Evolutionary conservation across 2,888 invertebrate genomes (phyloP), one percentile per base, ranked within the genome.

Genomic region (Pyrochroa serraticornis): DNA sequence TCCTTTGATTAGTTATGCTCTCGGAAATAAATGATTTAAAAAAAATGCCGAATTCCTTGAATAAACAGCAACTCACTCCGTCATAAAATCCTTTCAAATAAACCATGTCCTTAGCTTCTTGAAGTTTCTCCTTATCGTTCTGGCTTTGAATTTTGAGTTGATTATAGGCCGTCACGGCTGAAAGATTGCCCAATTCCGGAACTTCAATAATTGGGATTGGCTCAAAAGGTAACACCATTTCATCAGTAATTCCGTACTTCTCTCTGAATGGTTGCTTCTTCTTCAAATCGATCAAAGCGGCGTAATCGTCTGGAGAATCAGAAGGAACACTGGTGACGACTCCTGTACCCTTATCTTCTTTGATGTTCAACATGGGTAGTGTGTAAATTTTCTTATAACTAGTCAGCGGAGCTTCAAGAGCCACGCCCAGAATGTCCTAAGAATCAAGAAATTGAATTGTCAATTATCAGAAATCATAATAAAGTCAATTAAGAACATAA

Each of bases 291-390:
- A 90, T 83, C 3, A 99, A 82, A 5, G 98, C 98, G 0, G 97
- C 97, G 79, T 92, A 98, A 80, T 99, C 99, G 78, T 99, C 99
- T 0, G 99, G 98, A 0, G 99, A 93, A 82, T 99, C 99, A 0
- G 98, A 98, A 0, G 97, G 98, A 0, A 99, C 99, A 67, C 96
- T 96, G 0, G 97, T 96, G 0, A 99, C 99, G 33, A 99, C 87
- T 1, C 98, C 99, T 0, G 99, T 99, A 9, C 98, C 98, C 80
- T 99, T 99, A 72, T 97, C 95, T 75, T 95, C 94, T 76, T 95
- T 97, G 70, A 99, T 95, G 0, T 95, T 97, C 48, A 99, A 78
- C 98, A 99, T 98, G 0, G 99, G 99, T 36, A 99, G 84, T 0
- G 95, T 89, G 77, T 97, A 98, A 64, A 99, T 91, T 57, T 84